Base-by-base conservation (phyloP, 2,888 invertebrate genomes). In the Spialia ferax region DNA sequence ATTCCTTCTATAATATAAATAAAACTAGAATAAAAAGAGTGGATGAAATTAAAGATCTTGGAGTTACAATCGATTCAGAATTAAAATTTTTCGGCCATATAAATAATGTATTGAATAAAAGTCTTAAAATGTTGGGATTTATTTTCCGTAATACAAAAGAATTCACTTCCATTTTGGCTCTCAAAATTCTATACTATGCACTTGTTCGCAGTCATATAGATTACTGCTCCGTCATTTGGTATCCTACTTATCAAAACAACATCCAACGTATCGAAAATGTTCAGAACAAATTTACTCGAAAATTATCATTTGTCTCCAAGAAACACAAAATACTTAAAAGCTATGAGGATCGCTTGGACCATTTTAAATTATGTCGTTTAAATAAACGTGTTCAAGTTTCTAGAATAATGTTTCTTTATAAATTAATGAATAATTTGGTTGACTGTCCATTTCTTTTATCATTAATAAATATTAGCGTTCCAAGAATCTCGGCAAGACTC, bases 71-170 rank as follows among this genome's bases (percentile, higher is more conserved):
- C 6, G 45, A 59, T 15, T 45, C 59, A 15, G 59, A 59, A 11
- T 45, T 59, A 42, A 20, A 15, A 26, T 60, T 60, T 13, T 18
- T 15, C 11, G 18, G 60, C 5, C 60, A 60, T 29, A 18, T 48
- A 8, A 29, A 48, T 60, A 29, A 60, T 29, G 18, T 11, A 1
- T 35, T 48, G 6, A 60, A 60, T 29, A 60, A 48, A 45, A 48
- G 45, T 29, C 18, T 60, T 11, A 60, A 48, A 60, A 60, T 60
- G 48, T 48, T 60, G 23, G 60, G 48, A n/a, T 60, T 60, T 18
- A 45, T 60, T 29, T 3, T 15, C 13, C 45, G 60, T 0, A 60
- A 60, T 10, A 48, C 60, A 11, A 60, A 60, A 29, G 60, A 60
- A 38, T 38, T 38, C 13, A 38, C 11, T 2, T 38, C 38, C 13